Base-by-base conservation (phyloP, 2,888 invertebrate genomes). In the Idaea dimidiata region DNA sequence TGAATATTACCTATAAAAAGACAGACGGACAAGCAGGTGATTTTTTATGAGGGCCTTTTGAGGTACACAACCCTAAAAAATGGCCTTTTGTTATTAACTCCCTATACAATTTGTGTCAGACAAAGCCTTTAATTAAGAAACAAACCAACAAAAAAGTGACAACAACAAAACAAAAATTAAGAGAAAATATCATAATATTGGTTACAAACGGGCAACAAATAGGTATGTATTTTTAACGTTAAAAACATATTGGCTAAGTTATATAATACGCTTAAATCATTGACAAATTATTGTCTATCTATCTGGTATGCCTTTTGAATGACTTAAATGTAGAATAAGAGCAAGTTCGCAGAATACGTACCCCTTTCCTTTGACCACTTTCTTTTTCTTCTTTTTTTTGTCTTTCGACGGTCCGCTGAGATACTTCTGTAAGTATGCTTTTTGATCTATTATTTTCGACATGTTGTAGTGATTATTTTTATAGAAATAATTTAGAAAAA, bases 351-450 rank as follows among this genome's bases (percentile, higher is more conserved):
- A 10, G 10, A 43, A 55, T 55, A 68, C 80, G 74, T 73, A 91
- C 89, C 93, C 92, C 58, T 85, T 84, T 62, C 91, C 91, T 80
- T 88, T 86, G 17, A 80, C 59, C 16, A 84, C 79, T 74, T 93
- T 93, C 78, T 93, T 93, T 80, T 94, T 94, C 84, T 95, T 95
- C 81, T 95, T 96, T 83, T 95, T 95, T 71, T 94, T 94, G 57
- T 94, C 93, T 8, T 86, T 91, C 59, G 94, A 93, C n/a, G 94
- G 90, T 6, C 94, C 94, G 5, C 94, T 93, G 8, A 97, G 86
- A 84, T 97, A 97, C 81, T 95, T 96, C 82, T 96, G 96, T 60
- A 97, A 89, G 83, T 97, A 97, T 68, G 96, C 94, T 76, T 96
- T 97, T 79, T 97, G 96, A 81, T 94, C 94, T 64, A 96, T 84